A percentile compares a stretch with the other conserved stretches of the same genome.
phyloP scores from a whole-genome alignment of 2,797 vertebrate species.

The Diplodus sargus region DNA sequence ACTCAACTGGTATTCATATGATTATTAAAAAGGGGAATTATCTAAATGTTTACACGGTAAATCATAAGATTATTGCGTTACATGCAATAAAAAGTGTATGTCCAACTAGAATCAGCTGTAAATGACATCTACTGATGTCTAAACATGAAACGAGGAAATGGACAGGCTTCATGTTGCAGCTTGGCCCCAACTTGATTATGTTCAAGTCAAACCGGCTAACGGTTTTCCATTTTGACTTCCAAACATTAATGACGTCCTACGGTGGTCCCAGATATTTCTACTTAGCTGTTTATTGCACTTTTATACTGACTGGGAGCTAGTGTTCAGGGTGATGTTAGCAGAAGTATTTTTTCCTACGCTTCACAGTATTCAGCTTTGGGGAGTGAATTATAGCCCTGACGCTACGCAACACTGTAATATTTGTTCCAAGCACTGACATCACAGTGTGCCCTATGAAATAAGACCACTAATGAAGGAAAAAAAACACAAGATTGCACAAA shows the following conservation, averaged over 20 bases:
- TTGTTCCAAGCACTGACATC: constrained; percentile 64
- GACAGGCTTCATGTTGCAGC: constrained; percentile 15
- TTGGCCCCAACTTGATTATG: constrained; percentile 30
- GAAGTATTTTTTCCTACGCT: constrained; percentile 3
- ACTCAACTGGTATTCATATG: constrained; percentile 51
- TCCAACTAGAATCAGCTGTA: constrained; percentile 44
- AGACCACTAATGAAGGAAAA: constrained; percentile 55
- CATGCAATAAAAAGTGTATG: constrained; percentile 73
- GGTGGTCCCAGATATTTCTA: constrained; percentile 35
- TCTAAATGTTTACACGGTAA: constrained; percentile 82
- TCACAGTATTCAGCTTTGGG: constrained; percentile 74
- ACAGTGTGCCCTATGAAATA: constrained; percentile 55
- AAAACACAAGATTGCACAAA: constrained; percentile 82
- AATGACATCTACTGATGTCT: not conserved
- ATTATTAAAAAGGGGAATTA: constrained; percentile 22
- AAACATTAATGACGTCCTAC: constrained; percentile 6
- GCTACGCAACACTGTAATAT: constrained; percentile 61
- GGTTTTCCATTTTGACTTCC: constrained; percentile 3
- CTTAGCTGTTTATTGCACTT: constrained; percentile 73
- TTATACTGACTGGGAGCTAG: constrained; percentile 56
- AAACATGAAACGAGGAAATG: constrained; percentile 13
- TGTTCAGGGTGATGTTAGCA: constrained; percentile 67
- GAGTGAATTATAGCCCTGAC: constrained; percentile 42
- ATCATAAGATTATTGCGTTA: constrained; percentile 74
- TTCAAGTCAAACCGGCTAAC: constrained; percentile 13